Evolutionary conservation across 2,888 invertebrate species (phyloP), one percentile per base, ranked within the genome.

Genomic region (Macrosiphum euphorbiae): DNA sequence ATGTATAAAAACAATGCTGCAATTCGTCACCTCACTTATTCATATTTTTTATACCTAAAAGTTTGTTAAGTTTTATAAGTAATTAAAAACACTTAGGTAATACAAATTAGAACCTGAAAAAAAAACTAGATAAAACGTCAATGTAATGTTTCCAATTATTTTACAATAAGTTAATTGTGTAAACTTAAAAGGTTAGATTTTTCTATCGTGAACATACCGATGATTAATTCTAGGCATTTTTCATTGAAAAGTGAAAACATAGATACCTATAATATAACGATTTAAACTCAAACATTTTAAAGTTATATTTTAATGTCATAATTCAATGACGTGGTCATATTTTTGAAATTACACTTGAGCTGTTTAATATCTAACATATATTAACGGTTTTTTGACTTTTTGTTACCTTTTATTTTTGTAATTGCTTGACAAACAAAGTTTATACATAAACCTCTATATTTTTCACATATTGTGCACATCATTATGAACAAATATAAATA

Each of bases 41-140:
- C 26, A n/a, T 3, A 41, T 90, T 90, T 24, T 90, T 67, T 67
- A 50, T 11, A 24, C 47, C 35, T 5, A 61, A 35, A 90, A 90
- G 90, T 90, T 67, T 26, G 11, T 50, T 47, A 35, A 67, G 47
- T n/a, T 47, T 67, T 67, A 90, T 50, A 67, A 67, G 50, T 67
- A 67, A 67, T 90, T 67, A 50, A 90, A 90, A 90, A 67, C 90
- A 67, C 90, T 90, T 47, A 67, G 44, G 44, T 44, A 44, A 67
- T 90, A 35, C 3, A 47, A 90, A 90, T 90, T 90, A 35, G 16
- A 50, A 61, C 11, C 61, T 67, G n/a, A n/a, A 67, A 67, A 67
- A 61, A 28, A 67, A 67, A 67, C 0, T n/a, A 67, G n/a, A 67
- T 67, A n/a, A n/a, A n/a, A 67, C 13, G 16, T 4, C 3, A 28